Evolutionary conservation across 2,113 vertebrate species (phyloP).

Genomic region (Gnathonemus longibarbis): DNA sequence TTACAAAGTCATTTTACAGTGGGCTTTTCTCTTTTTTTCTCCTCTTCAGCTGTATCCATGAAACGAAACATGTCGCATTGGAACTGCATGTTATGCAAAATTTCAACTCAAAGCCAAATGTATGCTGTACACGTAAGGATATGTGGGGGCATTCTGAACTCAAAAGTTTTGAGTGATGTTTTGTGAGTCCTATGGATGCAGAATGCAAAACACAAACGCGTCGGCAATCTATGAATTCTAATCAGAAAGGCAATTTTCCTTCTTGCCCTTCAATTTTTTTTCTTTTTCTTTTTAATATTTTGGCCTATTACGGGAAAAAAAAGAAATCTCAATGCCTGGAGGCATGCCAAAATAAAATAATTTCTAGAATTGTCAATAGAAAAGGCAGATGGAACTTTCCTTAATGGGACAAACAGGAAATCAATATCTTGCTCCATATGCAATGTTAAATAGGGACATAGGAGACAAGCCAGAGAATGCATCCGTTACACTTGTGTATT

Average conservation of each 20-base stretch:
- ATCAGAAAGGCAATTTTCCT: background rate
- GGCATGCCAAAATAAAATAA: background rate
- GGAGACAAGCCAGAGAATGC: background rate
- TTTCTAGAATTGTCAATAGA: background rate
- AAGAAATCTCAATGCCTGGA: background rate
- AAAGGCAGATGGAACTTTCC: background rate
- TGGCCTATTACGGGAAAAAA: background rate
- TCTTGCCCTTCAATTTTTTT: background rate
- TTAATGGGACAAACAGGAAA: conserved; percentile 6
- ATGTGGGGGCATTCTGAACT: background rate
- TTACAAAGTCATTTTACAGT: background rate
- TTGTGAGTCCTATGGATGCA: background rate
- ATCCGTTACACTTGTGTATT: background rate
- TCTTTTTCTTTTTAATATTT: background rate
- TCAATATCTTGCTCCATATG: background rate
- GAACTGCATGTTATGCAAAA: background rate
- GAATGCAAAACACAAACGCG: background rate
- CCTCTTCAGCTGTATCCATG: background rate
- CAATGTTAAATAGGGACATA: background rate
- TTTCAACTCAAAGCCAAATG: background rate
- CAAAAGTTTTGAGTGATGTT: background rate
- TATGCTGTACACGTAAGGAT: background rate
- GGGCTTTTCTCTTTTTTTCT: background rate
- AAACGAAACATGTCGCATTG: background rate
- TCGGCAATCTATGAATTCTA: background rate